A percentile compares a stretch with the other conserved stretches of the same genome.
Evolutionary conservation across 2,113 vertebrate genomes (phyloP).

Genomic region (Muscicapa adusta): DNA sequence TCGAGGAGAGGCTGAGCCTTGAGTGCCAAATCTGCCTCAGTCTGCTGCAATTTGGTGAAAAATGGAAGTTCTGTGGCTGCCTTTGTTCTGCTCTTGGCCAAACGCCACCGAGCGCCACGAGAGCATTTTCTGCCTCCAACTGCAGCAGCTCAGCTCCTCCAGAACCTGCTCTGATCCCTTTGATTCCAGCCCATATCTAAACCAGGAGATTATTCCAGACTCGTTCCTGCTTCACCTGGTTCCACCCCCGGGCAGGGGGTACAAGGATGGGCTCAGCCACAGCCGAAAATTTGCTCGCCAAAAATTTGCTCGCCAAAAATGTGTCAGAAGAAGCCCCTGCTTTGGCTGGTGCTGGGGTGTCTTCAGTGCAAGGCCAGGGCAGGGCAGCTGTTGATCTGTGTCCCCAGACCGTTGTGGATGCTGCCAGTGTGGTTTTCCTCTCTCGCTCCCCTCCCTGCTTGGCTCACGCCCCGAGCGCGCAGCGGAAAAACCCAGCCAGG

Average conservation of each 20-base stretch:
- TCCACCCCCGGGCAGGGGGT: not conserved
- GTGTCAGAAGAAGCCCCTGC: not conserved
- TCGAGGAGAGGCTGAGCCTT: not conserved
- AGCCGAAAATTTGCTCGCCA: too few relatives aligned
- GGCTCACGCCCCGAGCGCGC: not conserved
- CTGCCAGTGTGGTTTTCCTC: conserved; percentile 32
- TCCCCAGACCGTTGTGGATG: not conserved
- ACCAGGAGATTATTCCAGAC: rapidly evolving
- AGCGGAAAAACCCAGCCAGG: not conserved
- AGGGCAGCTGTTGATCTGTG: not conserved
- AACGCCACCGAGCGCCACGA: not conserved
- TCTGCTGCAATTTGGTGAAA: not conserved
- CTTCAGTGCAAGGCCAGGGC: not conserved
- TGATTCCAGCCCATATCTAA: rapidly evolving
- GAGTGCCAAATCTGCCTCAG: not conserved
- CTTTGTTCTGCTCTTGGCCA: conserved; percentile 53
- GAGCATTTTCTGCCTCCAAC: not conserved
- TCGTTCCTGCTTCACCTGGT: not conserved
- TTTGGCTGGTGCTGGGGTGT: not conserved
- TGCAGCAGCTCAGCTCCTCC: not conserved
- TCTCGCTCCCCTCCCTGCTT: not conserved
- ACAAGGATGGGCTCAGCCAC: not conserved
- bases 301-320: not conserved
- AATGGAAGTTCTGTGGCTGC: not conserved
- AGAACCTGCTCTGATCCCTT: not conserved